phyloP scores from a whole-genome alignment of 2,797 vertebrate genomes.

The Cetoscarus ocellatus region DNA sequence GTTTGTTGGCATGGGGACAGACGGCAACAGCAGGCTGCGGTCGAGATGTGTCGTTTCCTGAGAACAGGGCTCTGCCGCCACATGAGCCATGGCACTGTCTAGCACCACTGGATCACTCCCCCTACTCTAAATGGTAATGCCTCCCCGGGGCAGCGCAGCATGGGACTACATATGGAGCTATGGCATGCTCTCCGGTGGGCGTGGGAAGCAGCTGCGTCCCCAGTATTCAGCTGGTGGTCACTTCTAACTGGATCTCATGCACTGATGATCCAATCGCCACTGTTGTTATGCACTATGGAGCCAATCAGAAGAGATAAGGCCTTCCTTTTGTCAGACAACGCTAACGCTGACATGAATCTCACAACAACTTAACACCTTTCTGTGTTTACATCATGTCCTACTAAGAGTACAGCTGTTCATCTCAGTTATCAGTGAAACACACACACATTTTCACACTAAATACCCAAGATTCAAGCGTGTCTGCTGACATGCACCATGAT shows the following conservation, averaged over 20 bases:
- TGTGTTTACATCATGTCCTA: constrained; percentile 21
- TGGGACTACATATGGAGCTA: constrained; percentile 66
- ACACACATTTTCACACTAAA: constrained; percentile 4
- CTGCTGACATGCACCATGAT: constrained; percentile 47
- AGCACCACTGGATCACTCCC: constrained; percentile 60
- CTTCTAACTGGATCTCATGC: constrained; percentile 70
- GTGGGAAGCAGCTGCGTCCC: constrained; percentile 61
- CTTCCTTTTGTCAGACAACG: constrained; percentile 10
- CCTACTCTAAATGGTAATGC: constrained; percentile 80
- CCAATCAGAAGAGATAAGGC: constrained; percentile 58
- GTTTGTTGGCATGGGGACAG: constrained; percentile 54
- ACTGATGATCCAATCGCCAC: constrained; percentile 72
- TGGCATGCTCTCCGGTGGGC: constrained; percentile 37
- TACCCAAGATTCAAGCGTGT: constrained; percentile 8
- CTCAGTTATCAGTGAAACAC: constrained; percentile 1
- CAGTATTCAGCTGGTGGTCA: constrained; percentile 57
- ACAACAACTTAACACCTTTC: neutral
- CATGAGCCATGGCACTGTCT: constrained; percentile 59
- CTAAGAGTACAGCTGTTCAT: constrained; percentile 21
- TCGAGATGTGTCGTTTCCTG: constrained; percentile 30
- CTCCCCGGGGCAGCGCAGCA: constrained; percentile 69
- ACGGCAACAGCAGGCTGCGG: constrained; percentile 51
- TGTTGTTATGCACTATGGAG: constrained; percentile 64
- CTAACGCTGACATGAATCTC: neutral
- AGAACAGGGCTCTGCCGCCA: constrained; percentile 43